Percentiles rank a stretch among this genome's conserved stretches.
Evolutionary conservation across 2,797 vertebrate genomes (phyloP).

Genomic region (Thunnus albacares): DNA sequence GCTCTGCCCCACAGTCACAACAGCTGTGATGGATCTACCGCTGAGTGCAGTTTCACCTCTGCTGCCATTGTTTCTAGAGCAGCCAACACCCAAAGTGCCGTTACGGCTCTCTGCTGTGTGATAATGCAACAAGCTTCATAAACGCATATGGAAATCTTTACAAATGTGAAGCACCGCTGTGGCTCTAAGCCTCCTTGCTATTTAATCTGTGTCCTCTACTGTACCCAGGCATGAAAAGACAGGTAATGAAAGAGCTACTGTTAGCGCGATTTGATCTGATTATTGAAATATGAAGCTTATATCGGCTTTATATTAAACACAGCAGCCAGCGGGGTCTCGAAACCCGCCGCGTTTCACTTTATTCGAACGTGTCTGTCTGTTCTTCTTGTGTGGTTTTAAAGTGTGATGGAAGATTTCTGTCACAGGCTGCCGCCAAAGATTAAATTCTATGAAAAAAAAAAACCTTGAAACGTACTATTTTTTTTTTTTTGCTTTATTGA

Average conservation of each 20-base stretch:
- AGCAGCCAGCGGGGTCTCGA: background rate
- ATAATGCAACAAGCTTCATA: background rate
- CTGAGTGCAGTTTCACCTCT: conserved; percentile 8
- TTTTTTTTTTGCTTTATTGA: background rate
- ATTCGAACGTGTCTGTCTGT: background rate
- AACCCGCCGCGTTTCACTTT: background rate
- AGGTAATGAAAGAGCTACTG: background rate
- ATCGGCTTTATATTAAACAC: background rate
- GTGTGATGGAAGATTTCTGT: background rate
- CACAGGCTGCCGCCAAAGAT: background rate
- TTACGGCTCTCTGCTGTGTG: background rate
- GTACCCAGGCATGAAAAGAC: background rate
- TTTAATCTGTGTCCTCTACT: background rate
- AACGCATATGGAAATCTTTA: conserved; percentile 11
- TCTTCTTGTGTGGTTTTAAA: background rate
- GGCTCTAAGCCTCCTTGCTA: background rate
- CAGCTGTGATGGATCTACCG: conserved; percentile 38
- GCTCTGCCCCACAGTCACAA: conserved; percentile 9
- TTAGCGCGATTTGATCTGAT: background rate
- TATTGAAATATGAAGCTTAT: background rate
- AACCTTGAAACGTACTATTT: background rate
- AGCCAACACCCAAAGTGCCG: background rate
- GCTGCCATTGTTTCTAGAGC: conserved; percentile 8
- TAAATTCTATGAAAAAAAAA: background rate
- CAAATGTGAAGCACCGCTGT: conserved; percentile 2